Evolutionary conservation across 2,797 vertebrate genomes (phyloP).

Genomic region (Falco novaeseelandiae): DNA sequence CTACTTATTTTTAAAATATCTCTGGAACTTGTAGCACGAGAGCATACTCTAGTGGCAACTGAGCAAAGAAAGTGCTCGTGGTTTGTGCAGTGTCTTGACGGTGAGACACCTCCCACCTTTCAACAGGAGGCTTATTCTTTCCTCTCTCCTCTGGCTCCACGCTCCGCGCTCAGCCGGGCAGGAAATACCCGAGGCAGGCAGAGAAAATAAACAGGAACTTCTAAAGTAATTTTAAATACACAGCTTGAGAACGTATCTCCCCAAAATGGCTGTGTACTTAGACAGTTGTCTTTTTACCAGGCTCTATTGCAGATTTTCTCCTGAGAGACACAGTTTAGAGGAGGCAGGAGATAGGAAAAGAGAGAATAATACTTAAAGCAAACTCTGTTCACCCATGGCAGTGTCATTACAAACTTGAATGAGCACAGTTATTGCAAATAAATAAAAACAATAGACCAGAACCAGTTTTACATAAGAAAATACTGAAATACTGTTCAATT

Average conservation of each 20-base stretch:
- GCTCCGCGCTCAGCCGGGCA: not conserved
- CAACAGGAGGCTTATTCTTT: not conserved
- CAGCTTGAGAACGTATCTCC: not conserved
- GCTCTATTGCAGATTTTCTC: conserved; percentile 72
- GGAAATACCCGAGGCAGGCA: conserved; percentile 43
- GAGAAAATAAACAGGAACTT: conserved; percentile 74
- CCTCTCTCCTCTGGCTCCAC: not conserved
- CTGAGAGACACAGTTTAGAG: conserved; percentile 76
- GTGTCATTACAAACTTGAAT: conserved; percentile 84
- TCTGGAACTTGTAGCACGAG: conserved; percentile 59
- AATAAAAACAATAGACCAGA: conserved; percentile 86
- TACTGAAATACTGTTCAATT: conserved; percentile 78
- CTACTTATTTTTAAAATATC: not conserved
- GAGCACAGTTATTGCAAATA: conserved; percentile 84
- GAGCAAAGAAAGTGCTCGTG: conserved; percentile 39
- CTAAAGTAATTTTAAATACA: conserved; percentile 60
- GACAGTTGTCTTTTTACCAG: conserved; percentile 61
- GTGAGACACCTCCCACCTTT: not conserved
- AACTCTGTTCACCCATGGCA: conserved; percentile 82
- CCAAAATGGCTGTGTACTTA: conserved; percentile 56
- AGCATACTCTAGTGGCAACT: conserved; percentile 79
- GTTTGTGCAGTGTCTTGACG: not conserved
- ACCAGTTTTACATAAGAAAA: conserved; percentile 83
- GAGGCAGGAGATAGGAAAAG: conserved; percentile 61
- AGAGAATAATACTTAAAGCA: conserved; percentile 80